Evolutionary conservation across 2,888 invertebrate species (phyloP).

Genomic region (Oxytorus armatus): DNA sequence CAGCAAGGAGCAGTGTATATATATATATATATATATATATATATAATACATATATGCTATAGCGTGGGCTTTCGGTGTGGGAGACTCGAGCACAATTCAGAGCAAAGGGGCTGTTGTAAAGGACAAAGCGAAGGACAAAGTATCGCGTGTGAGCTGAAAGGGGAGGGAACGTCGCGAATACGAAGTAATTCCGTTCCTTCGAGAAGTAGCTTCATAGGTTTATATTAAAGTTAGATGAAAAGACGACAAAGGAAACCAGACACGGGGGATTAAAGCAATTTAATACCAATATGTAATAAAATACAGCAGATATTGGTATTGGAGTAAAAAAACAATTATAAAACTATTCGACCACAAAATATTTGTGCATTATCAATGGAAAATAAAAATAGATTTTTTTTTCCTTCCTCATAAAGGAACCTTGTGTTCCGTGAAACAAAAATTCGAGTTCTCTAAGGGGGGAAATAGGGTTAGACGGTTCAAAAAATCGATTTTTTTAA

Average conservation of each 20-base stretch:
- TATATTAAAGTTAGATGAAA: slow-evolving; percentile 5
- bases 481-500: too few species aligned
- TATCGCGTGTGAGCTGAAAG: slow-evolving; percentile 18
- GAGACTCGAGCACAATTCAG: slow-evolving; percentile 6
- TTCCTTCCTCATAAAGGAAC: too few species aligned
- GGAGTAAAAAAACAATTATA: not conserved
- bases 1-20: slow-evolving; percentile 15
- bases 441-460: too few species aligned
- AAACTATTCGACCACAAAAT: too few species aligned
- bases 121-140: slow-evolving; percentile 22
- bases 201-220: not conserved
- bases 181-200: slow-evolving; percentile 21
- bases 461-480: too few species aligned
- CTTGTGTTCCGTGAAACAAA: too few species aligned
- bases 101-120: not conserved
- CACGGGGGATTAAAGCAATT: slow-evolving; percentile 16
- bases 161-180: slow-evolving; percentile 14
- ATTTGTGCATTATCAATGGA: too few species aligned
- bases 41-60: too few species aligned
- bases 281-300: not conserved
- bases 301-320: not conserved
- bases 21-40: slow-evolving; percentile 32
- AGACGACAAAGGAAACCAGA: slow-evolving; percentile 30
- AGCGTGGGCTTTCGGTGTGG: slow-evolving; percentile 3
- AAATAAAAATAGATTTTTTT: too few species aligned